These are phyloP conservation scores for Cataglyphis albicans DNA, from an alignment of 2,888 invertebrate species.

Conservation along the genomic window DNA sequence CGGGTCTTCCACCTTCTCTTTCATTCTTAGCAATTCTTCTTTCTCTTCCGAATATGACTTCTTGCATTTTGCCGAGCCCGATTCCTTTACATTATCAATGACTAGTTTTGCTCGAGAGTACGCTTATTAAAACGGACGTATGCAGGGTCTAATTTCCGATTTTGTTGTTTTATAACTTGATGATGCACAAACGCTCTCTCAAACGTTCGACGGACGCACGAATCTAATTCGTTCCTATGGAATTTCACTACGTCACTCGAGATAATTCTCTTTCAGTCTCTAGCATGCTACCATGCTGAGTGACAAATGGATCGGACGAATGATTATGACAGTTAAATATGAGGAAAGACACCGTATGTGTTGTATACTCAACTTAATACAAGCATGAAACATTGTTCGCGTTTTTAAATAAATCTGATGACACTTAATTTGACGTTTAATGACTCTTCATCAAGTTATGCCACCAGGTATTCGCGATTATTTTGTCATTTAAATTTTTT, in stretches of 20 bases:
- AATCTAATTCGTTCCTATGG: constrained; percentile 48
- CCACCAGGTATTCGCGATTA: background rate
- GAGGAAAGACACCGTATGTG: constrained; percentile 40
- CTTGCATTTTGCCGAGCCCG: constrained; percentile 55
- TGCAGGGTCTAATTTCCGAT: background rate
- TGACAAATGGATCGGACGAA: constrained; percentile 55
- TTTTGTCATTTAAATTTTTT: background rate
- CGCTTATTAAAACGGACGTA: constrained; percentile 24
- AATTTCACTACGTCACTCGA: constrained; percentile 51
- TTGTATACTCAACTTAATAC: constrained; percentile 41
- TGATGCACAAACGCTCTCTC: background rate
- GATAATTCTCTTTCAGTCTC: constrained; percentile 48
- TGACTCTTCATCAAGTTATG: constrained; percentile 7
- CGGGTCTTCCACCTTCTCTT: background rate
- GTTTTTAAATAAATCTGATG: constrained; percentile 31
- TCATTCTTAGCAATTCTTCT: background rate
- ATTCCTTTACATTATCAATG: constrained; percentile 55
- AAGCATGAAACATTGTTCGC: constrained; percentile 40
- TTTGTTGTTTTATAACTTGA: background rate
- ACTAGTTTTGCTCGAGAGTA: constrained; percentile 56
- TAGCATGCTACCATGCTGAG: constrained; percentile 47
- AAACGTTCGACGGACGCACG: constrained; percentile 38
- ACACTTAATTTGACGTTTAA: constrained; percentile 25
- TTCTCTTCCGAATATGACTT: constrained; percentile 14
- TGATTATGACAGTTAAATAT: constrained; percentile 56